A percentile compares a stretch with the other conserved stretches of the same genome.
Evolutionary conservation across 2,113 vertebrate genomes (phyloP).

Genomic region (Syrmaticus mikado): DNA sequence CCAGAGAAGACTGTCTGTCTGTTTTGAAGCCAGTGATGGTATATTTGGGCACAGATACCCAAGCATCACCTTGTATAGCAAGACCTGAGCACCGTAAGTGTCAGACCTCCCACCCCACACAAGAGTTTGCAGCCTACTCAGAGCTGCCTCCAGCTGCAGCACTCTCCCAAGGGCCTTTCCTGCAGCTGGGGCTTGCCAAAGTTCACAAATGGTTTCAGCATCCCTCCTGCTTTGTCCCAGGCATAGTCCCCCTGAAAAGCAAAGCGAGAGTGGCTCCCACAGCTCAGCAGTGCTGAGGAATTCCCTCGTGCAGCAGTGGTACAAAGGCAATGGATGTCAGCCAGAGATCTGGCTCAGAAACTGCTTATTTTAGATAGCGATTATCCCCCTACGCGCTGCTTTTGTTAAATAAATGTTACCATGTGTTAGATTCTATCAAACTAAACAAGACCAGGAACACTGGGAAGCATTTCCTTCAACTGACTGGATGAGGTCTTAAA

Average conservation of each 20-base stretch:
- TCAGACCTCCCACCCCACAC: rapidly evolving
- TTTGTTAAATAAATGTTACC: background rate
- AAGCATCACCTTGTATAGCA: background rate
- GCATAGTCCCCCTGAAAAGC: rapidly evolving
- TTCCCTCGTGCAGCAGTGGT: background rate
- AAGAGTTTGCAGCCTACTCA: background rate
- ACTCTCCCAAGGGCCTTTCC: background rate
- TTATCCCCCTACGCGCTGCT: background rate
- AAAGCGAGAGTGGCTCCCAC: background rate
- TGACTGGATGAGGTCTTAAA: background rate
- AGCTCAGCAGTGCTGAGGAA: background rate
- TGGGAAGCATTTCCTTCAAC: background rate
- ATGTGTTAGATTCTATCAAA: background rate
- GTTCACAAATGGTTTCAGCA: background rate
- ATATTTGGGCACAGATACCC: background rate
- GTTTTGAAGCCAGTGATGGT: background rate
- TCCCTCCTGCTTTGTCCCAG: background rate
- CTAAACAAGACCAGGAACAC: background rate
- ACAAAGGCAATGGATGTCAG: background rate
- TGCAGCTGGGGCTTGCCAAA: constrained; percentile 2
- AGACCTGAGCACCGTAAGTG: background rate
- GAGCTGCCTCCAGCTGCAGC: background rate
- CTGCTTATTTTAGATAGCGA: background rate
- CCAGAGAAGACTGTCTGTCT: background rate
- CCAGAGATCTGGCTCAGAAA: background rate